A percentile compares a stretch with the other conserved stretches of the same genome.
Conservation (phyloP, 92 coral and sea anemone species). For the Palythoa caribaeorum region DNA sequence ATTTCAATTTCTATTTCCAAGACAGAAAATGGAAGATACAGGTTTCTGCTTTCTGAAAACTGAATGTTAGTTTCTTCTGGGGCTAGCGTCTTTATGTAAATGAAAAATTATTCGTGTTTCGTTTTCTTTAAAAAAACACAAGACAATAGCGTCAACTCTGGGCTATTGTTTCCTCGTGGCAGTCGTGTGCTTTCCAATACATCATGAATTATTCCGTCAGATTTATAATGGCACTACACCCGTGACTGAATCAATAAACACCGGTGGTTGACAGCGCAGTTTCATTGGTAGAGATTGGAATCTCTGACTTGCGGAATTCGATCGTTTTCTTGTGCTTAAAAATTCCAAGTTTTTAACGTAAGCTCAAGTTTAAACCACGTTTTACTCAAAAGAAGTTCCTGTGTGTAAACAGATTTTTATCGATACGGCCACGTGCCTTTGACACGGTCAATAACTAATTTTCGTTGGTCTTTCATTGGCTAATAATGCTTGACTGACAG, state of each 20-base stretch:
- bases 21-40: background rate
- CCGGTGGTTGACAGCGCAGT: background rate
- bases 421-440: background rate
- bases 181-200: constrained; percentile 25
- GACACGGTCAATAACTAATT: background rate
- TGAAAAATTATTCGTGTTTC: constrained; percentile 10
- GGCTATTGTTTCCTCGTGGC: constrained; percentile 43
- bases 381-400: background rate
- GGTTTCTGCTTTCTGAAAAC: background rate
- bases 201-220: constrained; percentile 39
- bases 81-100: background rate
- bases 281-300: background rate
- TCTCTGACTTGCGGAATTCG: background rate
- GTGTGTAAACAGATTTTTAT: background rate
- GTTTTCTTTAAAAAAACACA: constrained; percentile 2
- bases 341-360: background rate
- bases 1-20: background rate
- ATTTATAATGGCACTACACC: background rate
- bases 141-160: constrained; percentile 28
- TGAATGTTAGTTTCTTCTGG: background rate
- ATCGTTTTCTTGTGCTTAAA: background rate
- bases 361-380: background rate
- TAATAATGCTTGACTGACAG: constrained; percentile 19
- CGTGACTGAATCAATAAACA: background rate
- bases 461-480: constrained; percentile 5